Evolutionary conservation across 2,797 vertebrate genomes (phyloP).

Genomic region (Parauchenoglanis ngamensis): DNA sequence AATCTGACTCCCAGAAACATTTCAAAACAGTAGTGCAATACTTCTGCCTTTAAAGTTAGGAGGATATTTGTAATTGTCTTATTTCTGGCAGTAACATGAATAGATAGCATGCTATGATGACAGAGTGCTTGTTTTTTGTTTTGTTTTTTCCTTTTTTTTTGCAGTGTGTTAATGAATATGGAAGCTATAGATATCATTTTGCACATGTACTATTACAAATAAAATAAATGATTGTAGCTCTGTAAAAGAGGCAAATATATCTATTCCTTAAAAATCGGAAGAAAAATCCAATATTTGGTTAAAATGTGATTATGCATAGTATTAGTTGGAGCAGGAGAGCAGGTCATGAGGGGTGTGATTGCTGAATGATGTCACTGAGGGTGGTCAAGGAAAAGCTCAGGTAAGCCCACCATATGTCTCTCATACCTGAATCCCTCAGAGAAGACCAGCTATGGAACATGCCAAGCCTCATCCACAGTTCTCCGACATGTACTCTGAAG

Average conservation of each 20-base stretch:
- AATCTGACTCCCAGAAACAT: background rate
- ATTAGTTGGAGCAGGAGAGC: background rate
- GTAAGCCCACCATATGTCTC: slow-evolving; percentile 27
- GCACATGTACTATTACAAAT: background rate
- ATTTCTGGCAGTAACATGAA: background rate
- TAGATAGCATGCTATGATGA: background rate
- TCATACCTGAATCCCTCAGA: slow-evolving; percentile 59
- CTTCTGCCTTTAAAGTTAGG: background rate
- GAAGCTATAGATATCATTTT: too few species aligned
- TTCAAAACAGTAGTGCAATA: background rate
- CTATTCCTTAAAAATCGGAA: background rate
- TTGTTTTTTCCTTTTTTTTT: too few species aligned
- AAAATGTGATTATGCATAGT: background rate
- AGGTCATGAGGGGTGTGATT: slow-evolving; percentile 47
- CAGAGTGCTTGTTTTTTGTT: background rate
- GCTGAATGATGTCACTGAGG: slow-evolving; percentile 58
- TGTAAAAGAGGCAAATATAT: background rate
- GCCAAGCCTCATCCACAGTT: slow-evolving; percentile 65
- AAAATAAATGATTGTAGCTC: background rate
- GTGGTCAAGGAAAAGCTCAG: slow-evolving; percentile 48
- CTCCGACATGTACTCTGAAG: slow-evolving; percentile 71
- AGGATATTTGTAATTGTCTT: background rate
- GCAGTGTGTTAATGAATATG: too few species aligned
- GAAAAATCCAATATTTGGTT: background rate
- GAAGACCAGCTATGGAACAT: slow-evolving; percentile 60